phyloP scores from a whole-genome alignment of 2,888 invertebrate genomes.

The Glyphotaelius pellucidus region DNA sequence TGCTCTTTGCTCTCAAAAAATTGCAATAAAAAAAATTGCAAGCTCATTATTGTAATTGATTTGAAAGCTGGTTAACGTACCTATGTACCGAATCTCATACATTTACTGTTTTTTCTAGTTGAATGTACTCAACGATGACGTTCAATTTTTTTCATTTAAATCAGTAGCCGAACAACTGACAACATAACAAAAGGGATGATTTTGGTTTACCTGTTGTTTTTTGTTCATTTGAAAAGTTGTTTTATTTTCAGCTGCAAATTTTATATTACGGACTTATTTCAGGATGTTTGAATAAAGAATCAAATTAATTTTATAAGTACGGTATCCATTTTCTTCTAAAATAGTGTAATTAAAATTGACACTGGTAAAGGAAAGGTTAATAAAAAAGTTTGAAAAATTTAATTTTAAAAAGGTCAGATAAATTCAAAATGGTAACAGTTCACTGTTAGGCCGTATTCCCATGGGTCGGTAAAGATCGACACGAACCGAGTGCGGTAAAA shows the following conservation, averaged over 20 bases:
- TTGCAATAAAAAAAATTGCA: background rate
- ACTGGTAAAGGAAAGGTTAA: background rate
- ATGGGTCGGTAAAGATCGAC: no score
- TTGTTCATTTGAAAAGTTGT: background rate
- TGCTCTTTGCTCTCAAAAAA: background rate
- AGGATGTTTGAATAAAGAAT: background rate
- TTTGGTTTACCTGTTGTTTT: background rate
- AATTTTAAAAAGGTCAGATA: background rate
- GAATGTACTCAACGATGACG: background rate
- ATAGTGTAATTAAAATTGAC: background rate
- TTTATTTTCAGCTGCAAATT: background rate
- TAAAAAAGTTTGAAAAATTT: no score
- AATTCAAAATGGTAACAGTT: background rate
- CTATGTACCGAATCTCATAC: background rate
- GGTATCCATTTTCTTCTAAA: background rate
- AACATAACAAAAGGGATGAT: background rate
- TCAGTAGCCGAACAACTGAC: background rate
- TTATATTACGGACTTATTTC: background rate
- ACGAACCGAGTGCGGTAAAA: no score
- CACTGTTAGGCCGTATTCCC: no score
- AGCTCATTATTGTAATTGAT: background rate
- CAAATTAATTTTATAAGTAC: background rate
- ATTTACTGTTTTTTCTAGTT: background rate
- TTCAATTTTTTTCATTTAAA: background rate
- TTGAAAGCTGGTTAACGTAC: background rate